Evolutionary conservation across 2,888 invertebrate genomes (phyloP), one percentile per base, ranked within the genome.

Genomic region (Aspidapion aeneum): DNA sequence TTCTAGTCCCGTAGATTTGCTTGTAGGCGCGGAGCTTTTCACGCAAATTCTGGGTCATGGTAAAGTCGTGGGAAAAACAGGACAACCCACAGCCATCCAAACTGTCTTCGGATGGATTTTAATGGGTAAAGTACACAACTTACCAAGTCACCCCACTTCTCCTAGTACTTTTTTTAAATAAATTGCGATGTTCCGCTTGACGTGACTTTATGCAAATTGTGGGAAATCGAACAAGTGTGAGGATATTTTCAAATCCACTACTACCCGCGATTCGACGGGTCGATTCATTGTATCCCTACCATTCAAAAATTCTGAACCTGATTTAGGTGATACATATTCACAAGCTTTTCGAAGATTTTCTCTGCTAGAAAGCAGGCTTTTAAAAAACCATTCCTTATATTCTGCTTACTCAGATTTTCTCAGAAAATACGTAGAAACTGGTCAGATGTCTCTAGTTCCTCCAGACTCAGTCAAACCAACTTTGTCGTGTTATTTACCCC

Each of bases 401-500:
- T 21, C 21, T 1, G 35, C n/a, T 17, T 61, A 63, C 35, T 61
- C 35, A 18, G 63, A 61, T 3, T 61, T 63, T 48, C n/a, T 63
- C 21, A 51, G 21, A 56, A 50, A 63, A 7, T 63, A 57, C 50
- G 2, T 56, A 21, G 20, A 61, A 17, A 49, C n/a, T 21, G 21
- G 51, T 49, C 60, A 63, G 16, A 63, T 63, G 63, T 18, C 55
- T 17, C 55, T 60, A 7, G 21, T 63, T 59, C 5, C 19, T 17
- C 21, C 18, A 18, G 20, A 49, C 16, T 22, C 16, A 5, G 19
- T 1, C 20, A 52, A 19, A 19, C 48, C 62, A 18, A 3, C 50
- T 12, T 21, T 57, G 17, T 20, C 35, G 1, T 57, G 55, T 56
- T 68, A 59, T 20, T 21, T 68, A 19, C 66, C 66, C 5, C 63